Percentiles rank a stretch among this genome's conserved stretches.
Conservation (phyloP, 2,888 invertebrate genomes). For the Lasius fuliginosus region DNA sequence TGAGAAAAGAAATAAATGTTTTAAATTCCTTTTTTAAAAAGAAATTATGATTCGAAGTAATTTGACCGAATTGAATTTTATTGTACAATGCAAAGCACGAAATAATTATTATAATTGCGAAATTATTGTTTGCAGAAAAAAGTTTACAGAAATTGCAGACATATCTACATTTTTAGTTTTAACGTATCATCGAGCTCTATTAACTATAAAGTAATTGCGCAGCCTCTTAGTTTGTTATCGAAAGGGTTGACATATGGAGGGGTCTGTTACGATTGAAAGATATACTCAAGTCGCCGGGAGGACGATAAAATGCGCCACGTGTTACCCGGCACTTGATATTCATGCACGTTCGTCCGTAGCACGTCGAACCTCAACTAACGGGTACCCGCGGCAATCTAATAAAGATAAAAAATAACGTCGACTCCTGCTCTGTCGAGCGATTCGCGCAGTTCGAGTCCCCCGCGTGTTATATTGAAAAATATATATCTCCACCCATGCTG, state of each 20-base stretch:
- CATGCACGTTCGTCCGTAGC: slow-evolving; percentile 80
- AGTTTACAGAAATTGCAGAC: background rate
- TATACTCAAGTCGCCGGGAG: slow-evolving; percentile 60
- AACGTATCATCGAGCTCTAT: background rate
- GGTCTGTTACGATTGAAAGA: slow-evolving; percentile 56
- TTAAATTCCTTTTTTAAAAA: background rate
- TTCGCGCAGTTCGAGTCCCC: slow-evolving; percentile 69
- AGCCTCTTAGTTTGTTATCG: background rate
- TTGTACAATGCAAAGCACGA: background rate
- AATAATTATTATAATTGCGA: background rate
- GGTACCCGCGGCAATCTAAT: slow-evolving; percentile 83
- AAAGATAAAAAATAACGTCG: slow-evolving; percentile 86
- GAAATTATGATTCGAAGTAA: background rate
- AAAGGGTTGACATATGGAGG: slow-evolving; percentile 58
- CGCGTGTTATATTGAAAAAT: slow-evolving; percentile 84
- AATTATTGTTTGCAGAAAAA: background rate
- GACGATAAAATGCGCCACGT: slow-evolving; percentile 80
- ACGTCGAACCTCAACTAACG: slow-evolving; percentile 82
- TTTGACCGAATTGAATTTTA: background rate
- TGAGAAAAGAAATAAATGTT: background rate
- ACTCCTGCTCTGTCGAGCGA: slow-evolving; percentile 73
- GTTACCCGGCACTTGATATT: slow-evolving; percentile 79
- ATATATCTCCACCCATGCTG: slow-evolving; percentile 81
- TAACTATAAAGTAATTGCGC: slow-evolving; percentile 14
- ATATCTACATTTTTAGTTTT: background rate